Evolutionary conservation across 2,797 vertebrate species (phyloP), one percentile per base, ranked within the genome.

Genomic region (Cryptoblepharus egeriae): DNA sequence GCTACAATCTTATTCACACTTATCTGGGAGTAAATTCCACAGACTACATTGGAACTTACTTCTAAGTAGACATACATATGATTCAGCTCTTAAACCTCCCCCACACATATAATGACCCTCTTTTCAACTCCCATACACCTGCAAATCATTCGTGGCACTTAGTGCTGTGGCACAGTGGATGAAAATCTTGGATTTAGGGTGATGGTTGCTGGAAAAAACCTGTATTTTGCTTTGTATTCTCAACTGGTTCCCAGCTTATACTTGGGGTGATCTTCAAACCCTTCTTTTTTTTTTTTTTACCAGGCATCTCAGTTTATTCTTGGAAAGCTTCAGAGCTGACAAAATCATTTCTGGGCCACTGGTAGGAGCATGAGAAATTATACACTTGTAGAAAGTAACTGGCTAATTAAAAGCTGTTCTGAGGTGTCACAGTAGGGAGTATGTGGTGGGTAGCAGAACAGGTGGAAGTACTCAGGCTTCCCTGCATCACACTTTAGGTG

Each of bases 291-390:
- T 22, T 0, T 49, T 26, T 42, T 73, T 15, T 39, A 13, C 30
- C 26, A 5, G 28, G 28, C 26, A 67, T 77, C 52, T 16, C 73
- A 81, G 73, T n/a, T 78, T 57, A 55, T 87, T 64, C 20, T 58
- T 76, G 86, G 86, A 90, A 74, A 90, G 82, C 87, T 88, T 64
- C 42, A 28, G 35, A 85, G 77, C 57, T 52, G 58, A 80, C 65
- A 52, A 42, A 75, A 82, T 75, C 82, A 63, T 68, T 69, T n/a
- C 68, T 45, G 26, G 85, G 71, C 73, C 57, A 6, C 37, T 60
- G 78, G 35, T 67, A 88, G 84, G 76, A 18, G 71, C 75, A 18
- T 18, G 87, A 37, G 55, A 84, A 85, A 55, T 52, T 30, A 60
- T 68, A 58, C 18, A 60, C 75, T 84, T 28, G 11, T n/a, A n/a